Conservation (phyloP, 2,797 vertebrate genomes). For the Argyrosomus regius region DNA sequence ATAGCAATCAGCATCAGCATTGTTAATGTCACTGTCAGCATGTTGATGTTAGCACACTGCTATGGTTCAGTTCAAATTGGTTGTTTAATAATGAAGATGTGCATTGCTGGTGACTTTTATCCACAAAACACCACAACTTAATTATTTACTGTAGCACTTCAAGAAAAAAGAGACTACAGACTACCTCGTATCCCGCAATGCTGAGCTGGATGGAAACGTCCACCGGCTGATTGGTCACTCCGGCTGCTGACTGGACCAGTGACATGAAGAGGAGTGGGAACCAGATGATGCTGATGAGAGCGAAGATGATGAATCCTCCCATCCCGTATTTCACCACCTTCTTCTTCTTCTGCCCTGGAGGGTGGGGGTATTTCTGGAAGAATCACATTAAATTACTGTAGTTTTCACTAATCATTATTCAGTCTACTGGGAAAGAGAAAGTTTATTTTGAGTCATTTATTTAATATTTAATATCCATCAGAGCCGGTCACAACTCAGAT, state of each 20-base stretch:
- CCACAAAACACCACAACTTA: not conserved
- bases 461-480: too few relatives aligned
- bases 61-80: not conserved
- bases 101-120: not conserved
- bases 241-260: conserved; percentile 84
- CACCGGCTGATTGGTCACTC: conserved; percentile 84
- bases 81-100: not conserved
- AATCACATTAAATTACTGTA: not conserved
- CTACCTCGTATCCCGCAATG: conserved; percentile 83
- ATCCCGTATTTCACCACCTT: conserved; percentile 85
- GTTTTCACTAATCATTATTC: not conserved
- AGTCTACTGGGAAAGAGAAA: not conserved
- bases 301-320: conserved; percentile 85
- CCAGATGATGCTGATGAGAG: conserved; percentile 84
- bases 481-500: too few relatives aligned
- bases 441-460: not conserved
- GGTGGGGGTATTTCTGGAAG: conserved; percentile 87
- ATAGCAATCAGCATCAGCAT: not conserved
- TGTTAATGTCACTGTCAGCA: not conserved
- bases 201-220: conserved; percentile 85
- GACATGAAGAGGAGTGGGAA: conserved; percentile 89
- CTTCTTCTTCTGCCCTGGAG: conserved; percentile 88
- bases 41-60: not conserved
- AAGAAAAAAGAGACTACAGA: not conserved
- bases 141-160: not conserved